Base-by-base conservation (phyloP, 2,113 vertebrate species). In the Antechinus stuartii region DNA sequence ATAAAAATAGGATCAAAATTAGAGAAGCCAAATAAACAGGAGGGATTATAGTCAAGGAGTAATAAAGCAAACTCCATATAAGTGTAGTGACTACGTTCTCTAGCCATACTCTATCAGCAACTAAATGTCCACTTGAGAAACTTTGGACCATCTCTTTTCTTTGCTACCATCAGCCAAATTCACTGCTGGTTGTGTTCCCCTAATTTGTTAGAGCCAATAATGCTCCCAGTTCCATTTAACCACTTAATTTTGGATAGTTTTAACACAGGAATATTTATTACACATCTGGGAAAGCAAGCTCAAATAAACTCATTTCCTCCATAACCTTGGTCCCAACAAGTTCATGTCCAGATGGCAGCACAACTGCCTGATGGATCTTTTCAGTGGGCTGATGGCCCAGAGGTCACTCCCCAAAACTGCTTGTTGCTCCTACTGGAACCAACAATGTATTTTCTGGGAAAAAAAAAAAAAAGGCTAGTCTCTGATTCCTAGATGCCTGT, bases 41-140 rank as follows among this genome's bases (percentile, higher is more conserved):
- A 35, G 92, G 23, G 94, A 55, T 27, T 92, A 30, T 92, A 23
- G 47, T 54, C 91, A 94, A 92, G 23, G 35, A 14, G 95, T 95
- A 47, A 96, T 8, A 52, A 95, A 93, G 61, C 10, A 68, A 95
- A 84, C 26, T 91, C 92, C 89, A 94, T 12, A 9, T 93, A 22
- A 76, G 68, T n/a, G 1, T 14, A 61, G 57, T 61, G 26, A 30
- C 11, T 61, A 35, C 5, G 10, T 12, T 68, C 35, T n/a, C 68
- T 76, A 76, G 35, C 35, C 55, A 25, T 57, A 57, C 24, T 26
- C 55, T 68, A 12, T n/a, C 30, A 19, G 30, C 14, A 35, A 14
- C 61, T 68, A 57, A 27, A 30, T 27, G 61, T 68, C 30, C 4
- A 68, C 4, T 3, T 68, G 61, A 68, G 30, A 12, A 10, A 0